Conservation (phyloP, 2,797 vertebrate genomes). For the Pseudomugil gertrudae region DNA sequence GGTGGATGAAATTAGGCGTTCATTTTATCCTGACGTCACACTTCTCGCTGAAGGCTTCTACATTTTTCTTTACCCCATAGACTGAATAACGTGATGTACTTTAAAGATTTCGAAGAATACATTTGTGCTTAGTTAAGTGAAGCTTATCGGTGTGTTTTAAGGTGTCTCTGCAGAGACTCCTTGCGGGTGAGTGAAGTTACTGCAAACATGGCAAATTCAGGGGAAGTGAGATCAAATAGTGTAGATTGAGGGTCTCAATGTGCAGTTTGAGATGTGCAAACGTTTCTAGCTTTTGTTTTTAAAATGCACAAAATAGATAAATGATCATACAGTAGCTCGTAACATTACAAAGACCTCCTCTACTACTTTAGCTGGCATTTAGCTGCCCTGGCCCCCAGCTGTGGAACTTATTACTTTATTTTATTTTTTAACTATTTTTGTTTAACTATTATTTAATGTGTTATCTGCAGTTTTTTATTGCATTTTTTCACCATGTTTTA, state of each 20-base stretch:
- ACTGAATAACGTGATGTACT: too few relatives aligned
- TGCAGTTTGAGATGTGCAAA: background rate
- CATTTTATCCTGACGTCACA: too few relatives aligned
- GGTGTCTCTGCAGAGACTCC: constrained; percentile 49
- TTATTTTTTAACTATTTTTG: too few relatives aligned
- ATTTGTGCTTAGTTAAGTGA: background rate
- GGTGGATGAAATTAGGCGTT: background rate
- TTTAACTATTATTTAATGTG: too few relatives aligned
- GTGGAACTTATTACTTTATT: too few relatives aligned
- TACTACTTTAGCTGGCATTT: too few relatives aligned
- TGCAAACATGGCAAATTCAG: background rate
- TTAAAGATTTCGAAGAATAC: background rate
- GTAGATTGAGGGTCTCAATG: background rate
- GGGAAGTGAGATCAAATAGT: background rate
- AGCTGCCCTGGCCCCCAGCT: too few relatives aligned
- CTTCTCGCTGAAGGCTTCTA: too few relatives aligned
- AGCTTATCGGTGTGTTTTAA: background rate
- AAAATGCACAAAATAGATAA: background rate
- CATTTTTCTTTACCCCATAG: background rate
- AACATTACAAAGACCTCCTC: too few relatives aligned
- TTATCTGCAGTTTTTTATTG: too few relatives aligned
- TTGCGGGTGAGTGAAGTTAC: constrained; percentile 38
- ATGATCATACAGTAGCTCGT: too few relatives aligned
- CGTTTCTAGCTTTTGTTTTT: background rate
- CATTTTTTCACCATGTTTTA: too few relatives aligned